phyloP scores from a whole-genome alignment of 2,888 invertebrate genomes.

The Standfussiana lucernea region DNA sequence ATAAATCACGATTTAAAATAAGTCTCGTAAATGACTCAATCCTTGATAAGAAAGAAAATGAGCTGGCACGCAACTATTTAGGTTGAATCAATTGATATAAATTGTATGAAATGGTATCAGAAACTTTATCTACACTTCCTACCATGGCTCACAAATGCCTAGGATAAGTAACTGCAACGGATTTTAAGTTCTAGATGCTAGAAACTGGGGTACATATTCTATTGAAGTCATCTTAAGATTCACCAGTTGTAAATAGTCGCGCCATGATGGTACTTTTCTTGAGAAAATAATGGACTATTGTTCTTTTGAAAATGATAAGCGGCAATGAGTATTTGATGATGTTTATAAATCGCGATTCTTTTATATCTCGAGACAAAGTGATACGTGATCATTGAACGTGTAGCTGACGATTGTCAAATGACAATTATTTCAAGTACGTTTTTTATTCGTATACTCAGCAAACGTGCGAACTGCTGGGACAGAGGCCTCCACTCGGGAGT shows the following conservation, averaged over 20 bases:
- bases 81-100: slow-evolving; percentile 48
- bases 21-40: slow-evolving; percentile 5
- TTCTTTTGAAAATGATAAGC: slow-evolving; percentile 33
- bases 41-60: slow-evolving; percentile 35
- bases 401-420: background rate
- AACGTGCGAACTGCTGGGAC: background rate
- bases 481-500: background rate
- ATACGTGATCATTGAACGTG: background rate
- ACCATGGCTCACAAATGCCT: background rate
- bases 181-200: background rate
- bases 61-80: slow-evolving; percentile 23
- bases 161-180: background rate
- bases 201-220: background rate
- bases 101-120: slow-evolving; percentile 31
- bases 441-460: background rate
- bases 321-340: background rate
- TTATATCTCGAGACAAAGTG: background rate
- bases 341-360: slow-evolving; percentile 7
- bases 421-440: slow-evolving; percentile 8
- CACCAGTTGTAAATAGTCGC: background rate
- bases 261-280: background rate
- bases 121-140: slow-evolving; percentile 13
- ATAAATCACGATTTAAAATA: slow-evolving; percentile 31
- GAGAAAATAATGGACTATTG: slow-evolving; percentile 28
- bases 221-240: slow-evolving; percentile 13